A percentile compares a stretch with the other conserved stretches of the same genome.
Conservation (phyloP, 2,797 vertebrate genomes). For the Phataginus tetradactyla region DNA sequence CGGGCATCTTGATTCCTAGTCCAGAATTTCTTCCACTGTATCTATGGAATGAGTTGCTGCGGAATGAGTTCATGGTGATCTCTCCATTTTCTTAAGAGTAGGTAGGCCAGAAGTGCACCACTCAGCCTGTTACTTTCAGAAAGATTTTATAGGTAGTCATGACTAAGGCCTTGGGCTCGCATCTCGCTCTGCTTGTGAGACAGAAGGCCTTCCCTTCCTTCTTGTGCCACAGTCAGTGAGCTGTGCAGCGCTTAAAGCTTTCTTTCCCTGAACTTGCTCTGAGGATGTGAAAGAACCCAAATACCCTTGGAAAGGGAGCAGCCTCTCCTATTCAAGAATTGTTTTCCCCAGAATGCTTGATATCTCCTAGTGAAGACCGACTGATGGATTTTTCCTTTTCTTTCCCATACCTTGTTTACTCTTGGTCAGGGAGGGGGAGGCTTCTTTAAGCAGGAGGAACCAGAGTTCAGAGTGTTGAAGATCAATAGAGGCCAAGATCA, state of each 20-base stretch:
- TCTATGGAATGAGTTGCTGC: neutral
- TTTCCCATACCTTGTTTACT: neutral
- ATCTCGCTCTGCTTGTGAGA: neutral
- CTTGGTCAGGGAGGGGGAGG: neutral
- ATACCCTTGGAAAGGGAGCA: neutral
- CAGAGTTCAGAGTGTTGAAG: neutral
- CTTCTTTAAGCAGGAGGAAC: conserved; percentile 19
- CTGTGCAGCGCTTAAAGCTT: neutral
- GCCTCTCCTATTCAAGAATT: neutral
- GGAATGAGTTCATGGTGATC: neutral
- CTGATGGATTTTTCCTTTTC: neutral
- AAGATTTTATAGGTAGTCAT: neutral
- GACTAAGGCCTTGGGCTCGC: neutral
- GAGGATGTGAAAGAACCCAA: neutral
- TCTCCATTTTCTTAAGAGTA: neutral
- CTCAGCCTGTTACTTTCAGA: neutral
- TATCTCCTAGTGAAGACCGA: neutral
- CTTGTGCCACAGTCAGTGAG: neutral
- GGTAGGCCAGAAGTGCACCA: neutral
- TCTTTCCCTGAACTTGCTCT: neutral
- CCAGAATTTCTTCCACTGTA: neutral
- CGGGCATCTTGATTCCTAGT: neutral
- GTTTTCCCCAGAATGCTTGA: neutral
- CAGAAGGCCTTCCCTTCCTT: neutral
- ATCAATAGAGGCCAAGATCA: neutral